Evolutionary conservation across 1,140 invertebrate species (phyloP).

Genomic region (Yoshiicerus persimilis): DNA sequence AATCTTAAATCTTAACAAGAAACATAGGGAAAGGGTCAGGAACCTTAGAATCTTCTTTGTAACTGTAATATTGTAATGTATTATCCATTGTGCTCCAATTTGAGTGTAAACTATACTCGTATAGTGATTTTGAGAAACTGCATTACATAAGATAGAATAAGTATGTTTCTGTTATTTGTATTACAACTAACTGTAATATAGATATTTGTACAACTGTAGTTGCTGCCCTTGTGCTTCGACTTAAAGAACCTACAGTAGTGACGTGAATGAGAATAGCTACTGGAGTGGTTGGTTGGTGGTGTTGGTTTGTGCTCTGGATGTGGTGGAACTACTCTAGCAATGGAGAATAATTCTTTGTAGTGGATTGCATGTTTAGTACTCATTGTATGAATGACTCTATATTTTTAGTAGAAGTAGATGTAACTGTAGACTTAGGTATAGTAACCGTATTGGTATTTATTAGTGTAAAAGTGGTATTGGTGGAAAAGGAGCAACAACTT

Average conservation of each 20-base stretch:
- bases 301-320: neutral
- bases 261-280: neutral
- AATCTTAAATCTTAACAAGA: too few relatives aligned
- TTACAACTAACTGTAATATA: too few relatives aligned
- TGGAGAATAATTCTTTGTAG: neutral
- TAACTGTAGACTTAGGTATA: neutral
- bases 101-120: too few relatives aligned
- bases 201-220: neutral
- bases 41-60: too few relatives aligned
- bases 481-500: constrained; percentile 12
- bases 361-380: neutral
- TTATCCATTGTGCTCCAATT: too few relatives aligned
- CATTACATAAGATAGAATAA: too few relatives aligned
- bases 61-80: too few relatives aligned
- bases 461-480: neutral
- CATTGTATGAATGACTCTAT: neutral
- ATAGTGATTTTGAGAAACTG: too few relatives aligned
- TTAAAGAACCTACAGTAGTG: neutral
- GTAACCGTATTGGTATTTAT: neutral
- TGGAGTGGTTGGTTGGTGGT: neutral
- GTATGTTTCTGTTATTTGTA: too few relatives aligned
- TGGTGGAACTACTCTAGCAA: neutral
- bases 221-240: neutral
- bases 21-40: too few relatives aligned
- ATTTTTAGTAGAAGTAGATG: neutral